A percentile compares a stretch with the other conserved stretches of the same genome.
Conservation (phyloP, 2,797 vertebrate genomes). For the Mormyrus hasselquistii region DNA sequence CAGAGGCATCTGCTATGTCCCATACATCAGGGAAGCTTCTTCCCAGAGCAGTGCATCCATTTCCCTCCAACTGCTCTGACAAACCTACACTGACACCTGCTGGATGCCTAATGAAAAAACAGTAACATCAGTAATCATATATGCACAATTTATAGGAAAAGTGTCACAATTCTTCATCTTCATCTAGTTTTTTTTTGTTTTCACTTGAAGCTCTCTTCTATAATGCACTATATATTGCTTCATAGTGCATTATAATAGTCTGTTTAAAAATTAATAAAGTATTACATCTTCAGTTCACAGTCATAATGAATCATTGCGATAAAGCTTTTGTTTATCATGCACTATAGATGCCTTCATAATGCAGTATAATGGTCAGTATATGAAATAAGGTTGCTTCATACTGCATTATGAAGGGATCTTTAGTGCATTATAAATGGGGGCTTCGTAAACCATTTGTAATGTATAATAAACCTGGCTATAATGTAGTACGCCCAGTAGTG, state of each 20-base stretch:
- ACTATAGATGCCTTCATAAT: neutral
- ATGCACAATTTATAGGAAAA: neutral
- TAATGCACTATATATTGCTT: neutral
- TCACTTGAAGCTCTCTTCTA: neutral
- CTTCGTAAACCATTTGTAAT: neutral
- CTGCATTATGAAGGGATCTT: neutral
- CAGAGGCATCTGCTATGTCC: neutral
- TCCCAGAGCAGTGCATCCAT: neutral
- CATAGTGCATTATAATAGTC: neutral
- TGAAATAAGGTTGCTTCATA: neutral
- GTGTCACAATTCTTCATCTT: neutral
- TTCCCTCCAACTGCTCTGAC: neutral
- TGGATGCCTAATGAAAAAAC: neutral
- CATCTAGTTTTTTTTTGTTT: neutral
- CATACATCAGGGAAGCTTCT: neutral
- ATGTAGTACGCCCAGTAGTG: neutral
- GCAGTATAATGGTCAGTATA: neutral
- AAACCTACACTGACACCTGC: constrained; percentile 15
- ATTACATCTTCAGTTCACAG: neutral
- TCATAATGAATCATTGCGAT: neutral
- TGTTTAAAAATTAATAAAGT: neutral
- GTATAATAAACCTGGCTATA: neutral
- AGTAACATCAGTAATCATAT: neutral
- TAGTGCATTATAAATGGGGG: neutral
- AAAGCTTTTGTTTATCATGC: neutral